phyloP scores from a whole-genome alignment of 2,113 vertebrate genomes.

The Heloderma charlesbogerti region DNA sequence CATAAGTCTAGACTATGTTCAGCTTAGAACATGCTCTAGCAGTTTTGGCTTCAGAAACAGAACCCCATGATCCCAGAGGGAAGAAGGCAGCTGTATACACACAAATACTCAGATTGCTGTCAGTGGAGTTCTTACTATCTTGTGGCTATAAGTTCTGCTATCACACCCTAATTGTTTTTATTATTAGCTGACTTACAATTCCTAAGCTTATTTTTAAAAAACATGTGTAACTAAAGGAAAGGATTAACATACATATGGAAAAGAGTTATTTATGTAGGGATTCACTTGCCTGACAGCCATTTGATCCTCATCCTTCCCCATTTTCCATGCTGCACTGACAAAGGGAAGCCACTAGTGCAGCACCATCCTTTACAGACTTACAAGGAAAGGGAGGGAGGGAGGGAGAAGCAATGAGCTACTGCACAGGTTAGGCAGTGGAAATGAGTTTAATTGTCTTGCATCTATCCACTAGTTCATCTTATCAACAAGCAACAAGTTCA shows the following conservation, averaged over 20 bases:
- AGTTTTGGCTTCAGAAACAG: conserved; percentile 50
- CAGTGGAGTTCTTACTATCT: conserved; percentile 23
- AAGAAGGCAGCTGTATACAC: conserved; percentile 45
- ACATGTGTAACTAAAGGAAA: neutral
- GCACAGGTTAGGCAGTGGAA: neutral
- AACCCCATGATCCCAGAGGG: conserved; percentile 50
- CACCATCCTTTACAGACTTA: neutral
- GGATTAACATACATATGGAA: neutral
- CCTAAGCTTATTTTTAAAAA: neutral
- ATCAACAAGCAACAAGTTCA: neutral
- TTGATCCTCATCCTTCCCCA: neutral
- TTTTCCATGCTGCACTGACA: neutral
- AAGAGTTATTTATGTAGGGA: neutral
- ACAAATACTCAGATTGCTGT: neutral
- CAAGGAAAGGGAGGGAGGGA: neutral
- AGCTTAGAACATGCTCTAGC: conserved; percentile 48
- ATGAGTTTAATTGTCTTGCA: neutral
- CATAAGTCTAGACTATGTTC: conserved; percentile 23
- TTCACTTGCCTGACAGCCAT: no score
- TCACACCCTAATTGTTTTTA: neutral
- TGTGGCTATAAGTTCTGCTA: conserved; percentile 16
- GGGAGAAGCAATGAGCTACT: neutral
- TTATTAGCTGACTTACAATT: neutral
- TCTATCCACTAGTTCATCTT: neutral
- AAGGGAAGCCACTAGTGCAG: neutral